phyloP scores from a whole-genome alignment of 2,888 invertebrate genomes.

The Drosophila greeni region DNA sequence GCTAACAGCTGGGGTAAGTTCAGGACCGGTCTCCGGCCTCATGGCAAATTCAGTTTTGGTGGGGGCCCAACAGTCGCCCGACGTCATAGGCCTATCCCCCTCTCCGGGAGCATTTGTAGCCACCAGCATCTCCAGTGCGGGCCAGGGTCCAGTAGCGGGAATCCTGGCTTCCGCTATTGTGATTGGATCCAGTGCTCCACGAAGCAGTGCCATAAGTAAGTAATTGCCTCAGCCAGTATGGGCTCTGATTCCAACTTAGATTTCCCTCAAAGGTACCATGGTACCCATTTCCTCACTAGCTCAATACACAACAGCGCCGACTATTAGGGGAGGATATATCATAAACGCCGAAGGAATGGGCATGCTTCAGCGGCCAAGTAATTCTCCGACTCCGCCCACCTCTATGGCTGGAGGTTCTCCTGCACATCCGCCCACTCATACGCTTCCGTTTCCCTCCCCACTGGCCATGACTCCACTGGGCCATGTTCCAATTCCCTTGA shows the following conservation, averaged over 20 bases:
- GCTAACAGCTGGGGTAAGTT: conserved; percentile 48
- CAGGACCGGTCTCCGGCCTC: conserved; percentile 42
- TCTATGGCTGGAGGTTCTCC: conserved; percentile 55
- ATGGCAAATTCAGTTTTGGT: conserved; percentile 62
- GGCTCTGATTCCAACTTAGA: not conserved
- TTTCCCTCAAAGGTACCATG: conserved; percentile 65
- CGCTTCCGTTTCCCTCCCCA: conserved; percentile 34
- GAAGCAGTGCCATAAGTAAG: conserved; percentile 67
- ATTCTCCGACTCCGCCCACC: conserved; percentile 70
- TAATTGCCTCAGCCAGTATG: conserved; percentile 10
- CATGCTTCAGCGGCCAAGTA: conserved; percentile 72
- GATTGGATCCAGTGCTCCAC: conserved; percentile 65
- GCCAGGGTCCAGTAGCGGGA: conserved; percentile 50
- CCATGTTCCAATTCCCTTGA: conserved; percentile 37
- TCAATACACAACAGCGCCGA: conserved; percentile 77
- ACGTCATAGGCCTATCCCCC: conserved; percentile 76
- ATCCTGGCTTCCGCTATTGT: conserved; percentile 72
- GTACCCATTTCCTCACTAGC: conserved; percentile 76
- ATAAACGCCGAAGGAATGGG: conserved; percentile 74
- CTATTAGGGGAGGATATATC: conserved; percentile 76
- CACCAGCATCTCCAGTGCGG: conserved; percentile 45
- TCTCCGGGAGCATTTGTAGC: conserved; percentile 69
- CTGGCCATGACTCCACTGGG: conserved; percentile 50
- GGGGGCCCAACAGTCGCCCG: conserved; percentile 76
- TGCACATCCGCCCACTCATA: conserved; percentile 51